These are phyloP conservation scores for Plutomurus gul DNA, from an alignment of 1,140 invertebrate genomes.

Conservation along the genomic window DNA sequence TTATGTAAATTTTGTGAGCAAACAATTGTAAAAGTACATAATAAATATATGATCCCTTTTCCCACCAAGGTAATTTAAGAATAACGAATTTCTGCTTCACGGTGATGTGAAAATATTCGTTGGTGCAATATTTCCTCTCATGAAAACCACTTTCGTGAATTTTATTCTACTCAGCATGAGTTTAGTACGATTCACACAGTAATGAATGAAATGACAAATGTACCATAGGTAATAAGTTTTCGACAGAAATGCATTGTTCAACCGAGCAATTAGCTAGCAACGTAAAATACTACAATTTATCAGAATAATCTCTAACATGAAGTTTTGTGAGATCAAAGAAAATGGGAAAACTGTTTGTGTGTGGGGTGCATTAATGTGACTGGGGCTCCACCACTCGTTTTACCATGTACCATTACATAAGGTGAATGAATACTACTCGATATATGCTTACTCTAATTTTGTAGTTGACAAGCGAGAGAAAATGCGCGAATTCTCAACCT, in stretches of 20 bases:
- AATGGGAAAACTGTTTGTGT: background rate
- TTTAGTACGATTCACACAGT: background rate
- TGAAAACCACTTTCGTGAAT: no score
- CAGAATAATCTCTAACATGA: background rate
- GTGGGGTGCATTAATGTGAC: background rate
- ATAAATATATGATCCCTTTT: no score
- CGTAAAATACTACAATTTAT: no score
- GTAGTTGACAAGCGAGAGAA: background rate
- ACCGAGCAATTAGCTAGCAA: background rate
- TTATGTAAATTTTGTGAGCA: no score
- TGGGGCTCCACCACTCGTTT: background rate
- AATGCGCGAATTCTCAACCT: slow-evolving; percentile 10
- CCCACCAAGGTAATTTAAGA: no score
- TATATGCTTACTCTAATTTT: background rate
- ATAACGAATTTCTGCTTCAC: no score
- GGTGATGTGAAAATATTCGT: no score
- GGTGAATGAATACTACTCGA: background rate
- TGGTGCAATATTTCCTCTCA: no score
- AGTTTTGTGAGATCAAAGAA: no score
- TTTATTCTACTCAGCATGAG: background rate
- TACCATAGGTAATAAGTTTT: background rate
- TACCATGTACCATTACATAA: background rate
- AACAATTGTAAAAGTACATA: no score
- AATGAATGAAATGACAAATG: background rate
- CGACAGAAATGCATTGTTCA: background rate